Evolutionary conservation across 53 echinoderm and acorn worm genomes (phyloP).

Genomic region (Pentamera pediparva): DNA sequence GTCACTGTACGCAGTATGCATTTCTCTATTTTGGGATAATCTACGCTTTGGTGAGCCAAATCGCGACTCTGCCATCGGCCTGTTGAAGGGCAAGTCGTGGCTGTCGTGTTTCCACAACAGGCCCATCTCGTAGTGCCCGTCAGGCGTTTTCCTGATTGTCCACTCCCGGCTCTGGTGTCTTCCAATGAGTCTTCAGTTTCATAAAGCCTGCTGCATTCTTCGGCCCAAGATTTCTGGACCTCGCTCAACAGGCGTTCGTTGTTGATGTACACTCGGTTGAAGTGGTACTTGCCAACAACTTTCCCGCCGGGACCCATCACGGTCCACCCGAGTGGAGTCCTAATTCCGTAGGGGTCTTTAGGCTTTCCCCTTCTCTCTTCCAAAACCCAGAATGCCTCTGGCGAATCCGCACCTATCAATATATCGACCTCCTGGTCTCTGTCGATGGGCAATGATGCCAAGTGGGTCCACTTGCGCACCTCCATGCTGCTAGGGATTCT

Average conservation of each 20-base stretch:
- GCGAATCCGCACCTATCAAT: constrained; percentile 32
- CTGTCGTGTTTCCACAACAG: no score
- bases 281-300: not conserved
- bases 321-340: constrained; percentile 50
- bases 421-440: constrained; percentile 14
- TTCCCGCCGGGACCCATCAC: constrained; percentile 44
- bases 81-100: no score
- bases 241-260: constrained; percentile 36
- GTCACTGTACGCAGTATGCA: constrained; percentile 27
- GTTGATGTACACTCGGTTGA: constrained; percentile 33
- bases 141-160: no score
- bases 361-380: constrained; percentile 38
- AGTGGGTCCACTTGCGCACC: constrained; percentile 38
- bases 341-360: constrained; percentile 42
- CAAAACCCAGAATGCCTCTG: constrained; percentile 37
- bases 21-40: constrained; percentile 14
- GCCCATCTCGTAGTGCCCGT: no score
- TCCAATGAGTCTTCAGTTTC: constrained; percentile 29
- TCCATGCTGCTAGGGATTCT: constrained; percentile 29
- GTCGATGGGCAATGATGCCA: constrained; percentile 27
- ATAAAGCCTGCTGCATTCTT: constrained; percentile 34
- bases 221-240: constrained; percentile 38
- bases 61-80: constrained; percentile 32
- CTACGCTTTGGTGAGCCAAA: constrained; percentile 12
- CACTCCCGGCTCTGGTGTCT: constrained; percentile 25